Evolutionary conservation across 1,140 invertebrate species (phyloP), one percentile per base, ranked within the genome.

Genomic region (Cydia amplana): DNA sequence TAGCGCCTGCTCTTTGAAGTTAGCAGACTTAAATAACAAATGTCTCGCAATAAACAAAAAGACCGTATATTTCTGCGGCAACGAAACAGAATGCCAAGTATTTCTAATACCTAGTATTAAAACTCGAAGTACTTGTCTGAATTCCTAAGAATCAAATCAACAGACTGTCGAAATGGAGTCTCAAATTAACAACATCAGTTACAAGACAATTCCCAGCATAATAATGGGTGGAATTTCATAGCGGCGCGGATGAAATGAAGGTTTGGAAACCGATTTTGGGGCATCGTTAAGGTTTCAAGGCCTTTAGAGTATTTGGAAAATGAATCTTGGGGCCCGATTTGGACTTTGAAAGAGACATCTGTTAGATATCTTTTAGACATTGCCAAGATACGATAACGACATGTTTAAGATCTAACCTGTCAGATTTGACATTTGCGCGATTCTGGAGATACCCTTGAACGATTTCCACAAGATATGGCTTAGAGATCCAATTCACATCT

Each of bases 101-200:
- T 60, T 23, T 60, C 55, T 23, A 60, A 9, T 23, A 23, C 20
- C 20, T 60, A 60, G 20, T 60, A 60, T 60, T 60, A 60, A 60
- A 23, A 60, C 55, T 60, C 10, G 3, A 60, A 60, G 20, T 60
- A 20, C 18, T 60, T 60, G n/a, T 60, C 7, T 60, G 51, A 20
- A 20, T 60, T 60, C 10, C 16, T 36, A 36, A 40, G 65, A 36
- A 36, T 36, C 32, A 70, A 70, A 70, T 36, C 65, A 40, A 40
- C 28, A 14, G 9, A 32, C 28, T 32, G 64, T 67, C 65, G 36
- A 36, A 16, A 40, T 43, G 28, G 32, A 70, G 32, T 32, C 32
- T 18, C 55, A 36, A 70, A 70, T 70, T 36, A 70, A 43, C 65
- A 70, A 70, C 65, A 70, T 70, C n/a, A 36, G 65, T 70, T 36